Conservation (phyloP, 2,113 vertebrate species). For the Pseudonaja textilis region DNA sequence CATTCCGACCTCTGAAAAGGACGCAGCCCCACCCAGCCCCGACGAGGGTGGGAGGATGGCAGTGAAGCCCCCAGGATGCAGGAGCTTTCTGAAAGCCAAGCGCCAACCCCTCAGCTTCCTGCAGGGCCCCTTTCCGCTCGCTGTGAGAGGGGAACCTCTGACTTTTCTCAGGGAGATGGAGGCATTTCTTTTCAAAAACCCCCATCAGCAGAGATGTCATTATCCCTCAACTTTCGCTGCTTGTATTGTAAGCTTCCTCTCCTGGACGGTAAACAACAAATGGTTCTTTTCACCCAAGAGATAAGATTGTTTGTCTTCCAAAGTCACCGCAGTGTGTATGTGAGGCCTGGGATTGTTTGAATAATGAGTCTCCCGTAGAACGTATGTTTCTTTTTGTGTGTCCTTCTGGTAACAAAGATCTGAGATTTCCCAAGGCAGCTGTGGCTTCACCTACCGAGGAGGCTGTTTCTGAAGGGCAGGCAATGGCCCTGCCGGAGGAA, state of each 20-base stretch:
- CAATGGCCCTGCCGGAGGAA: constrained; percentile 28
- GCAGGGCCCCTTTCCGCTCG: neutral
- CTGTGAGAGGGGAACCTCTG: neutral
- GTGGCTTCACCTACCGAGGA: constrained; percentile 36
- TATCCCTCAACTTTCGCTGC: constrained; percentile 39
- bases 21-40: neutral
- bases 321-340: constrained; percentile 70
- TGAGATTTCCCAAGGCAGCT: constrained; percentile 67
- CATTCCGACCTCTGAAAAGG: neutral
- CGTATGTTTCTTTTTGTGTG: constrained; percentile 65
- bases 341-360: constrained; percentile 70
- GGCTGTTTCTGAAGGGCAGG: constrained; percentile 58
- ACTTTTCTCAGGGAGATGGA: neutral
- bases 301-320: constrained; percentile 79
- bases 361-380: constrained; percentile 73
- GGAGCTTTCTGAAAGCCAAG: neutral
- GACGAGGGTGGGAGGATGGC: neutral
- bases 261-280: constrained; percentile 74
- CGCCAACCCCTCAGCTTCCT: accelerated
- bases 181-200: neutral
- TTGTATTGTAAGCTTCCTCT: constrained; percentile 56
- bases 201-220: constrained; percentile 18
- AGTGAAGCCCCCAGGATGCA: too few species aligned
- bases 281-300: constrained; percentile 79
- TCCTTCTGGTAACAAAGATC: constrained; percentile 65